phyloP scores from a whole-genome alignment of 2,797 vertebrate genomes.

The Spinus olivaceus region DNA sequence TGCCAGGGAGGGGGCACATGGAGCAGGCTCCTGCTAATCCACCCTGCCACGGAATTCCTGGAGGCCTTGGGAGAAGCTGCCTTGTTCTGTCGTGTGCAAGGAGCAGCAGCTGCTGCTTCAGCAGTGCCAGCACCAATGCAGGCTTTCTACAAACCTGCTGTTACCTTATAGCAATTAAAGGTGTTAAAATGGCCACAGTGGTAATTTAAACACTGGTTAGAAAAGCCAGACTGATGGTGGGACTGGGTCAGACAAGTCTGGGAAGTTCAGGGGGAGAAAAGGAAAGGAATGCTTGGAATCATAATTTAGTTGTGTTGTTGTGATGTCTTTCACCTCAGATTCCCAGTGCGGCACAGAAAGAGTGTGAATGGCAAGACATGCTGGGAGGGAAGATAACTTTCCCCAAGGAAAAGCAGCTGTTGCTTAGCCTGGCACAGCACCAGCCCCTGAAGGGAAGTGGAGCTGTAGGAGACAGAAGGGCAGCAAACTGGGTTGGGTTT shows the following conservation, averaged over 20 bases:
- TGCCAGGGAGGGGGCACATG: neutral
- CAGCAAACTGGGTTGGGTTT: neutral
- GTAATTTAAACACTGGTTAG: neutral
- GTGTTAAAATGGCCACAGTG: neutral
- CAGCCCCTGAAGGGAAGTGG: neutral
- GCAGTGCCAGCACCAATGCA: neutral
- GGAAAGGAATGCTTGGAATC: neutral
- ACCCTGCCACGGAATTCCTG: neutral
- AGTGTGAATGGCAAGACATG: neutral
- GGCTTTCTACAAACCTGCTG: too few relatives aligned
- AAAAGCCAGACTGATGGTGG: neutral
- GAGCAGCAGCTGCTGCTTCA: neutral
- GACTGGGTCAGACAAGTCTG: neutral
- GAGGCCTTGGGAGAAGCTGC: neutral
- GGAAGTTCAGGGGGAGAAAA: neutral
- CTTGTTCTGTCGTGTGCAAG: accelerated
- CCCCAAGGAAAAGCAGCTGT: neutral
- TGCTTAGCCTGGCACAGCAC: neutral
- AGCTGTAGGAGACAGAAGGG: neutral
- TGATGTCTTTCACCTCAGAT: neutral
- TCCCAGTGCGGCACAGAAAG: accelerated
- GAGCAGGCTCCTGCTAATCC: neutral
- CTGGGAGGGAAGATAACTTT: neutral
- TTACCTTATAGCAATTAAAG: neutral
- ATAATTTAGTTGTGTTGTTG: neutral